Evolutionary conservation across 1,140 invertebrate species (phyloP), one percentile per base, ranked within the genome.

Genomic region (Penaeus chinensis): DNA sequence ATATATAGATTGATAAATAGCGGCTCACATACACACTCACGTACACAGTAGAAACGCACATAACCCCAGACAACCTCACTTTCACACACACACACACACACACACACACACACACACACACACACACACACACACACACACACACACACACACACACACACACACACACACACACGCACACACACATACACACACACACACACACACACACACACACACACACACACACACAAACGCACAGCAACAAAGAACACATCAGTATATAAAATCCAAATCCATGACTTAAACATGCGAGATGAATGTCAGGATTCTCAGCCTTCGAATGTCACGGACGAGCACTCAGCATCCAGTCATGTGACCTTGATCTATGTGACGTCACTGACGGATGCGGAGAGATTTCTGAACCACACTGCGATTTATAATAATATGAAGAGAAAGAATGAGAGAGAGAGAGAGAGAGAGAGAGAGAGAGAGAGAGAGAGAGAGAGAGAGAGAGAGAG

Each of bases 21-120:
- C 77, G n/a, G 42, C 27, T 69, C 20, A 83, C 47, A 60, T 71
- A 71, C 47, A 37, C 82, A 91, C 90, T 86, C 24, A 19, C 24
- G 32, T 77, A 16, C 24, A 19, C 3, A 19, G 4, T 0, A 16
- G 42, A 20, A 78, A 27, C 4, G 76, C 10, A 20, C 10, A 20
- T 13, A 78, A 8, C 0, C 24, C 0, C 27, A n/a, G 13, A n/a
- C 13, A 54, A 11, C 27, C 1, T 13, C 27, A n/a, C 22, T 19
- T 22, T 19, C 60, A 8, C 42, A 19, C 7, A 66, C 81, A 66
- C 63, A 65, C 81, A 82, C 18, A 65, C 61, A 66, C 60, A 82
- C 60, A n/a, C 81, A n/a, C 61, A 65, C 60, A 82, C 81, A 63
- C 20, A 24, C 20, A 82, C 81, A 63, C 61, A 11, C 61, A 16